Conservation (phyloP, 2,888 invertebrate genomes). For the Ptychoptera albimana region DNA sequence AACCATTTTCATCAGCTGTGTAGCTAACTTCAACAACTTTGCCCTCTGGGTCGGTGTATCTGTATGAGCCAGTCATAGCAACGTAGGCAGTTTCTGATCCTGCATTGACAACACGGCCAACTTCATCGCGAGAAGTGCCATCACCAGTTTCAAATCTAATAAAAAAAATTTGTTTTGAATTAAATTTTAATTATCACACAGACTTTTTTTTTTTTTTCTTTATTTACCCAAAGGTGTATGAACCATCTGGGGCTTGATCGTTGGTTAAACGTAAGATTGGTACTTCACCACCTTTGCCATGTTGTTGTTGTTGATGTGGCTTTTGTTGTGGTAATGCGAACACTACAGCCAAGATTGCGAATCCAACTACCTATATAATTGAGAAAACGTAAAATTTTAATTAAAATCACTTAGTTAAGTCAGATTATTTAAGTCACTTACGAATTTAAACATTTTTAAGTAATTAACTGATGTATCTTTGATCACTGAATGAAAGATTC, state of each 20-base stretch:
- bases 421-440: no score
- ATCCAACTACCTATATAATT: no score
- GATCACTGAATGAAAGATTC: no score
- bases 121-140: slow-evolving; percentile 22
- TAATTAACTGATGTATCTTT: no score
- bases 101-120: slow-evolving; percentile 19
- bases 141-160: slow-evolving; percentile 21
- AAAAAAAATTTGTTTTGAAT: neutral
- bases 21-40: slow-evolving; percentile 22
- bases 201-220: neutral
- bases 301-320: no score
- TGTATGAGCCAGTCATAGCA: slow-evolving; percentile 23
- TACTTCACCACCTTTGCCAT: neutral
- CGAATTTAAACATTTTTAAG: no score
- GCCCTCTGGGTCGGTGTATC: slow-evolving; percentile 21
- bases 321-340: no score
- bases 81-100: slow-evolving; percentile 20
- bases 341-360: no score
- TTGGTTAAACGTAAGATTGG: neutral
- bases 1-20: slow-evolving; percentile 24
- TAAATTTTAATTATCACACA: neutral
- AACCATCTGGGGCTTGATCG: slow-evolving; percentile 18
- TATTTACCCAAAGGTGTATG: slow-evolving; percentile 18
- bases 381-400: no score
- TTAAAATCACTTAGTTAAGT: no score